phyloP scores from a whole-genome alignment of 2,113 vertebrate species.

The Canis aureus region DNA sequence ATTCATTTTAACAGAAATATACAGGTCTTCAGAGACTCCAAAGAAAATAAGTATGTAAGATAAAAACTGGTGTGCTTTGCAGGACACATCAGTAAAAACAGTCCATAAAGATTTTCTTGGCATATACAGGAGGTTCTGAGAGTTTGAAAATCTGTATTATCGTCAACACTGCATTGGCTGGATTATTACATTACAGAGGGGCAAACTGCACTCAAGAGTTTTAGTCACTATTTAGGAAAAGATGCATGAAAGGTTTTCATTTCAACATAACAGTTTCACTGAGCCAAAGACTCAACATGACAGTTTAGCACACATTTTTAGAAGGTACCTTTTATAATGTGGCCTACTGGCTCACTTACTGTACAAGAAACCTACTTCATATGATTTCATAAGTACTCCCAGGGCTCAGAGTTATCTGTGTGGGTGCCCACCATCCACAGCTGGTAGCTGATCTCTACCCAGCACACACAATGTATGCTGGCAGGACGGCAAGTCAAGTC shows the following conservation, averaged over 20 bases:
- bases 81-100: neutral
- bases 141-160: neutral
- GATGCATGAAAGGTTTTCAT: neutral
- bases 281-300: neutral
- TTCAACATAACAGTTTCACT: neutral
- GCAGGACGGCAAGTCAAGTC: slow-evolving; percentile 38
- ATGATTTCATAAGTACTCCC: neutral
- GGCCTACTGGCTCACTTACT: neutral
- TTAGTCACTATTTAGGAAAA: neutral
- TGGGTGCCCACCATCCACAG: neutral
- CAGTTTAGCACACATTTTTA: neutral
- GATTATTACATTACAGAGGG: neutral
- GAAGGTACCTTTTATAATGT: neutral
- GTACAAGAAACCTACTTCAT: neutral
- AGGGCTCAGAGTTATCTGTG: neutral
- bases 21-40: neutral
- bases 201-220: neutral
- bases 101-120: neutral
- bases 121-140: neutral
- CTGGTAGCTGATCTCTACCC: neutral
- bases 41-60: neutral
- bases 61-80: neutral
- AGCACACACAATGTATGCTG: neutral
- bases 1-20: neutral
- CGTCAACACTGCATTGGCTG: neutral